A percentile compares a stretch with the other conserved stretches of the same genome.
Evolutionary conservation across 2,113 vertebrate genomes (phyloP).

Genomic region (Alouatta palliata): DNA sequence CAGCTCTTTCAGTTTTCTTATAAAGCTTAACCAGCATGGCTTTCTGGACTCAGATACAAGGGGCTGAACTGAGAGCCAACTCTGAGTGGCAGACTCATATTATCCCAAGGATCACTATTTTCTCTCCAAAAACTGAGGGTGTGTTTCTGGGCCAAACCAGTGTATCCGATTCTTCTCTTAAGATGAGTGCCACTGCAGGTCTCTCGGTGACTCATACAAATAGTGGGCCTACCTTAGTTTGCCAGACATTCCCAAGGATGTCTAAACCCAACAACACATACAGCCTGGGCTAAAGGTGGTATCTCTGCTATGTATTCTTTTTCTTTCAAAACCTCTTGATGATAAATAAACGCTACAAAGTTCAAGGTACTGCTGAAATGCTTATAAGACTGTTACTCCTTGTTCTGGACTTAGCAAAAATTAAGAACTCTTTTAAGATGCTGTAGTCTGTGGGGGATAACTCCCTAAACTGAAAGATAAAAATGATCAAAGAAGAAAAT

Average conservation of each 20-base stretch:
- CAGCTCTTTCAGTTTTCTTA: not conserved
- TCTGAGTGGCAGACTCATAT: not conserved
- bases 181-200: not conserved
- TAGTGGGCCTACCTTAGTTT: not conserved
- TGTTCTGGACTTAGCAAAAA: constrained; percentile 1
- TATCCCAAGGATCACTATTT: not conserved
- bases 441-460: not conserved
- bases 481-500: constrained; percentile 38
- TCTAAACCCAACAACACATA: not conserved
- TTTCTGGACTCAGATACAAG: not conserved
- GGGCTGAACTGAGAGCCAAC: not conserved
- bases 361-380: not conserved
- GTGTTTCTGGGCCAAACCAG: not conserved
- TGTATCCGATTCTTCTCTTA: not conserved
- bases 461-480: constrained; percentile 15
- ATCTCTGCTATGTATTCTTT: not conserved
- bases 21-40: not conserved
- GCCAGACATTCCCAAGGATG: not conserved
- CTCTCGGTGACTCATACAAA: not conserved
- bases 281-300: not conserved
- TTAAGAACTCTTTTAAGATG: constrained; percentile 42
- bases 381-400: not conserved
- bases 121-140: not conserved
- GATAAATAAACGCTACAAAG: not conserved
- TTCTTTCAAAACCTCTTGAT: not conserved